Percentiles rank a stretch among this genome's conserved stretches.
These are phyloP conservation scores for Athalia rosae DNA, from an alignment of 2,888 invertebrate genomes.

Conservation along the genomic window DNA sequence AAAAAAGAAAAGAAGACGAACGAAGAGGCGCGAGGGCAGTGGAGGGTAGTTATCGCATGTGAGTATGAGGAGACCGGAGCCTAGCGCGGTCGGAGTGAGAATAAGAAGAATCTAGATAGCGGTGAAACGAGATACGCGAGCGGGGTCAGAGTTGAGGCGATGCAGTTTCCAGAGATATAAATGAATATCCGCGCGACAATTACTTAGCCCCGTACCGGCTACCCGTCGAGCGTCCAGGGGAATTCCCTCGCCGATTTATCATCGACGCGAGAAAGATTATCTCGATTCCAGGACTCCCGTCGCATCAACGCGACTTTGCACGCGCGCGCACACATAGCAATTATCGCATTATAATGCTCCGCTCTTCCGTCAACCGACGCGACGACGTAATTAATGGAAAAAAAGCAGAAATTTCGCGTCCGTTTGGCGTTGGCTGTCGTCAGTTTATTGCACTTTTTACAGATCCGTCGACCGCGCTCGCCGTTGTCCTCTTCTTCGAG, in stretches of 20 bases:
- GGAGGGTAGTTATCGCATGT: too few species aligned
- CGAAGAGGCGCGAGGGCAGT: too few species aligned
- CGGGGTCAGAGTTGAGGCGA: conserved; percentile 47
- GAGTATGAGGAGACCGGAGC: background rate
- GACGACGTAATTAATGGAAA: too few species aligned
- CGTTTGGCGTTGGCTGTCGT: background rate
- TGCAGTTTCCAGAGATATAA: conserved; percentile 46
- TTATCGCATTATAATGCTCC: background rate
- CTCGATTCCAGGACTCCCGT: conserved; percentile 14
- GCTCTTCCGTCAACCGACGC: too few species aligned
- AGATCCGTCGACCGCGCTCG: too few species aligned
- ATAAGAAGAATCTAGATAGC: conserved; percentile 49
- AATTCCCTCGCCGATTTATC: conserved; percentile 40
- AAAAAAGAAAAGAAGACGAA: too few species aligned
- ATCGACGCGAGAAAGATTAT: conserved; percentile 38
- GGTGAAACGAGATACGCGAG: conserved; percentile 39
- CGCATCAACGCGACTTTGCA: background rate
- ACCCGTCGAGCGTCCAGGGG: conserved; percentile 12
- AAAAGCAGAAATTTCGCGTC: background rate
- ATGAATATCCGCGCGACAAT: conserved; percentile 48
- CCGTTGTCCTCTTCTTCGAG: background rate
- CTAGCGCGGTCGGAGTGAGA: conserved; percentile 17
- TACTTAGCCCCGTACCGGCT: conserved; percentile 40
- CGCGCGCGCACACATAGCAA: background rate
- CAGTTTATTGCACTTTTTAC: background rate